These are phyloP conservation scores for Salvelinus fontinalis DNA, from an alignment of 2,113 vertebrate species.

Conservation along the genomic window DNA sequence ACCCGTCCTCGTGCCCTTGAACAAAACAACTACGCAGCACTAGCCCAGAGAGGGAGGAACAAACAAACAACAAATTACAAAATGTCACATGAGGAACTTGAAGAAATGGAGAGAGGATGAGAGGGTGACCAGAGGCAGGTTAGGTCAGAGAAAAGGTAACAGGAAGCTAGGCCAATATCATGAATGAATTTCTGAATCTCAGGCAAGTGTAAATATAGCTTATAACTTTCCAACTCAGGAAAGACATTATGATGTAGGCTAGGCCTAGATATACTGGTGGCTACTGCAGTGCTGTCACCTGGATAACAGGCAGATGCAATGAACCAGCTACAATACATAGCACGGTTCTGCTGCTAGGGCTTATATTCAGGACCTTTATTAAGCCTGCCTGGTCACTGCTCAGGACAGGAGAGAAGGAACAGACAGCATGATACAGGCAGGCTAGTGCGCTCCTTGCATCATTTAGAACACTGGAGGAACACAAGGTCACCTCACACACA, in stretches of 20 bases:
- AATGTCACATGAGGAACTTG: background rate
- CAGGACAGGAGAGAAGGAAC: slow-evolving; percentile 1
- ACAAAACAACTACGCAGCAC: slow-evolving; percentile 55
- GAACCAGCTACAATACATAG: slow-evolving; percentile 48
- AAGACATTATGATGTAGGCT: slow-evolving; percentile 9
- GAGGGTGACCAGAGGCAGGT: background rate
- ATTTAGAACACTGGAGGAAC: background rate
- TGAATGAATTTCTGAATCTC: background rate
- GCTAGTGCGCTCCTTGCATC: slow-evolving; percentile 3
- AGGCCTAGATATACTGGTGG: slow-evolving; percentile 3
- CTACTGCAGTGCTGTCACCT: slow-evolving; percentile 34
- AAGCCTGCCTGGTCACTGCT: slow-evolving; percentile 48
- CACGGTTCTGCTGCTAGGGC: slow-evolving; percentile 25
- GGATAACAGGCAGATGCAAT: slow-evolving; percentile 25
- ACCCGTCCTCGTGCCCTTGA: slow-evolving; percentile 52
- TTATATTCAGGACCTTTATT: slow-evolving; percentile 49
- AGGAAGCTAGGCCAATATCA: background rate
- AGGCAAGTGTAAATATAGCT: slow-evolving; percentile 7
- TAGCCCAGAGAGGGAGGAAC: slow-evolving; percentile 24
- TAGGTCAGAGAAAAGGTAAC: background rate
- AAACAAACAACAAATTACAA: slow-evolving; percentile 3
- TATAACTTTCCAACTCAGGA: slow-evolving; percentile 6
- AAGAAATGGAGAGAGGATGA: background rate
- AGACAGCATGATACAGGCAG: slow-evolving; percentile 44
- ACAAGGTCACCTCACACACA: background rate